These are phyloP conservation scores for Eristalinus sepulchralis DNA, from an alignment of 2,888 invertebrate genomes.

Conservation along the genomic window DNA sequence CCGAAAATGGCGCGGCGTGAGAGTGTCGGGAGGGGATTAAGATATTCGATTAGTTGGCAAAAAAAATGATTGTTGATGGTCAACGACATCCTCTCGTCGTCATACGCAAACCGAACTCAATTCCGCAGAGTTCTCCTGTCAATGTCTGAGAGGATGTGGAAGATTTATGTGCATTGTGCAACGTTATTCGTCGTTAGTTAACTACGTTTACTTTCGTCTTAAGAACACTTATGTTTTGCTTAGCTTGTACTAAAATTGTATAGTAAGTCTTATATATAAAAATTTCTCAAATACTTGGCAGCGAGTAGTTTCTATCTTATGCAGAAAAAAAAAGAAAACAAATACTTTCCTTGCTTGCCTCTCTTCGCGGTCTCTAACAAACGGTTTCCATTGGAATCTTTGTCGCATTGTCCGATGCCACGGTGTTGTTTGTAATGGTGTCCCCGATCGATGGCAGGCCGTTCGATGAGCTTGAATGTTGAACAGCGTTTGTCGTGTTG, in stretches of 20 bases:
- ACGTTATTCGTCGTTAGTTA: constrained; percentile 1
- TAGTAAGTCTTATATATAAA: constrained; percentile 54
- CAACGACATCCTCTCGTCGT: background rate
- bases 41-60: background rate
- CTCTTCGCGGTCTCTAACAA: constrained; percentile 81
- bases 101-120: background rate
- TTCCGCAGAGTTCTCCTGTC: background rate
- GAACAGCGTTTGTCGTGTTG: constrained; percentile 84
- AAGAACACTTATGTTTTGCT: constrained; percentile 53
- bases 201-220: constrained; percentile 16
- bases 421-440: constrained; percentile 61
- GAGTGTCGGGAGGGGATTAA: background rate
- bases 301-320: constrained; percentile 7
- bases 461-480: constrained; percentile 89
- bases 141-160: background rate
- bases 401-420: constrained; percentile 70
- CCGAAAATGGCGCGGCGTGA: background rate
- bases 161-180: background rate
- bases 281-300: constrained; percentile 64
- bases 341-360: constrained; percentile 52
- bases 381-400: constrained; percentile 85
- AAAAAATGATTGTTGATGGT: background rate
- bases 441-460: constrained; percentile 88
- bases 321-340: constrained; percentile 1
- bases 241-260: constrained; percentile 54